These are phyloP conservation scores for Gymnopithys bicolor DNA, from an alignment of 2,797 vertebrate genomes.

Conservation along the genomic window DNA sequence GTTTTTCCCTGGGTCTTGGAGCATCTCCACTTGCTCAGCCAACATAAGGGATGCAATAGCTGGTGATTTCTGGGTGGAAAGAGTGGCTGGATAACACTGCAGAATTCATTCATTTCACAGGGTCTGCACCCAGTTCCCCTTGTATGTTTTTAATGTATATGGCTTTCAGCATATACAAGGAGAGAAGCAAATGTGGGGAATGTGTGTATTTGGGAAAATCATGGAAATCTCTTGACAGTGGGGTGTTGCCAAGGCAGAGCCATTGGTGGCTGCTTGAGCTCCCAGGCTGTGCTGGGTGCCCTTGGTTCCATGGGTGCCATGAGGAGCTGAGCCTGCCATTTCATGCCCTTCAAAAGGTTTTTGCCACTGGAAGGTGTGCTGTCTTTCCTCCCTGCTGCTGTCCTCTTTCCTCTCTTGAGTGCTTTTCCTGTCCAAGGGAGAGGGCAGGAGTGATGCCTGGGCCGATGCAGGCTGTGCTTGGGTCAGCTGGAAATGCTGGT, in stretches of 20 bases:
- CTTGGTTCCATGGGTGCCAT: background rate
- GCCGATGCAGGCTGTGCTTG: background rate
- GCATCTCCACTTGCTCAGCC: background rate
- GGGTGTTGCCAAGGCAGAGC: background rate
- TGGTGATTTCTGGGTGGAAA: background rate
- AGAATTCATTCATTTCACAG: background rate
- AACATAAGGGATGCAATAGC: too few species aligned
- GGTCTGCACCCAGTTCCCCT: background rate
- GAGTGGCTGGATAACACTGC: background rate
- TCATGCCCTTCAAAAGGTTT: background rate
- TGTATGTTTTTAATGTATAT: accelerated
- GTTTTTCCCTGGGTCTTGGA: background rate
- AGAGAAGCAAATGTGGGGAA: background rate
- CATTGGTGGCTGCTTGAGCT: background rate
- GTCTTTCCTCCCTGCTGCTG: background rate
- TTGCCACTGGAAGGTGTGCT: background rate
- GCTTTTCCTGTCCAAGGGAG: background rate
- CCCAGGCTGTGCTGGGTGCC: background rate
- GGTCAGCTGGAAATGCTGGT: background rate
- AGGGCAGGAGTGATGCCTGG: background rate
- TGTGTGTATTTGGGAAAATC: background rate
- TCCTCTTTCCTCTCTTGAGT: background rate
- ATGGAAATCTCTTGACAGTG: background rate
- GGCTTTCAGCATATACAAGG: background rate
- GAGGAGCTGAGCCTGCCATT: background rate